A percentile compares a stretch with the other conserved stretches of the same genome.
Conservation (phyloP, 2,888 invertebrate species). For the Chymomyza amoena region DNA sequence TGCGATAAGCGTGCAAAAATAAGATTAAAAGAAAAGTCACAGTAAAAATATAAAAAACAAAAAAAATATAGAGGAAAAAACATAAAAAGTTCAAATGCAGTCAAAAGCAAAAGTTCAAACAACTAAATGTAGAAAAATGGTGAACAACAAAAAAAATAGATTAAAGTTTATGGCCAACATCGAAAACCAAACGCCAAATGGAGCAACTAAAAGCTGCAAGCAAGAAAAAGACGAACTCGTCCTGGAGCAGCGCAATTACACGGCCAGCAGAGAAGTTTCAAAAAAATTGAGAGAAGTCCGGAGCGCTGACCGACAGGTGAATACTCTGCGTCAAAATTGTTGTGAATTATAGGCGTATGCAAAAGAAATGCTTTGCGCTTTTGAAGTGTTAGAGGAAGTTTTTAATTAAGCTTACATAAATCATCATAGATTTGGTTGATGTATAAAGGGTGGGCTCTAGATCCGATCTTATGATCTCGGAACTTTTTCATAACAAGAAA, state of each 20-base stretch:
- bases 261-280: not conserved
- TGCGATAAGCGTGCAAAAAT: slow-evolving; percentile 44
- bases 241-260: not conserved
- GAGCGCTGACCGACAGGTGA: not conserved
- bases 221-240: slow-evolving; percentile 15
- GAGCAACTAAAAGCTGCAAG: slow-evolving; percentile 17
- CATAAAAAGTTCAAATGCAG: slow-evolving; percentile 10
- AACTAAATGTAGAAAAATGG: slow-evolving; percentile 16
- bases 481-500: too few relatives aligned
- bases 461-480: too few relatives aligned
- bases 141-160: slow-evolving; percentile 8
- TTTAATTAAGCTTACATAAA: too few relatives aligned
- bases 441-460: too few relatives aligned
- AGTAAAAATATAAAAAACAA: not conserved
- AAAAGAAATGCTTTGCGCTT: too few relatives aligned
- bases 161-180: slow-evolving; percentile 1
- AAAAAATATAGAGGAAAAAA: slow-evolving; percentile 3
- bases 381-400: too few relatives aligned
- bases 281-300: not conserved
- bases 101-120: slow-evolving; percentile 55
- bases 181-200: slow-evolving; percentile 1
- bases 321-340: not conserved
- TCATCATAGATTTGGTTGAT: slow-evolving; percentile 12
- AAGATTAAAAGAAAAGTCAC: slow-evolving; percentile 20
- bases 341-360: too few relatives aligned